A percentile compares a stretch with the other conserved stretches of the same genome.
Conservation (phyloP, 2,113 vertebrate species). For the Shinisaurus crocodilurus region DNA sequence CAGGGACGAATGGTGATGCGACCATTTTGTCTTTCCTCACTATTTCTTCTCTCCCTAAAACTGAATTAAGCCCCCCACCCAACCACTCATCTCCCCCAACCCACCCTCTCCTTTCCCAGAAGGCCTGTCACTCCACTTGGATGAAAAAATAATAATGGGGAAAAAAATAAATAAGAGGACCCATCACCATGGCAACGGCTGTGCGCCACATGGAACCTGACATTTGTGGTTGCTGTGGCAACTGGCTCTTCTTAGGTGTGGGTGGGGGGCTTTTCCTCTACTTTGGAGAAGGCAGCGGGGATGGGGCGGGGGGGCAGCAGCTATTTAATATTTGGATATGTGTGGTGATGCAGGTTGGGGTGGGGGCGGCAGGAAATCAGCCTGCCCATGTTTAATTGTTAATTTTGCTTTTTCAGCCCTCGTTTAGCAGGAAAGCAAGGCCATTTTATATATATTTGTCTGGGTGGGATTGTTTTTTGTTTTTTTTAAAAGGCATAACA, state of each 20-base stretch:
- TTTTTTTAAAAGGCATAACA: no score
- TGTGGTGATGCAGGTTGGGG: neutral
- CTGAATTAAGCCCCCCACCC: neutral
- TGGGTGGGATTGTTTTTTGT: no score
- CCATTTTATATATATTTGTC: no score
- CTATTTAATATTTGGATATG: no score
- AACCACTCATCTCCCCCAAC: conserved; percentile 43
- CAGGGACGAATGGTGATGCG: neutral
- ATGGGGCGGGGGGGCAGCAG: no score
- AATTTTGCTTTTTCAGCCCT: neutral
- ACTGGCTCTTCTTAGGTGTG: conserved; percentile 72
- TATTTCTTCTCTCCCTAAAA: neutral
- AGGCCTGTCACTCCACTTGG: conserved; percentile 76
- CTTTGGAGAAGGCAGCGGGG: conserved; percentile 33
- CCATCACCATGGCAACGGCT: conserved; percentile 80
- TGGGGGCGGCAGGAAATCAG: no score
- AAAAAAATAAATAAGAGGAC: conserved; percentile 54
- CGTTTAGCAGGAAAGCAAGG: no score
- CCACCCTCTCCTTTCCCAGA: conserved; percentile 51
- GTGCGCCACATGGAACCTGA: conserved; percentile 84
- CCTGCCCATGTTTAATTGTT: neutral
- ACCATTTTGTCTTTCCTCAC: neutral
- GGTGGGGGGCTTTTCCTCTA: conserved; percentile 66
- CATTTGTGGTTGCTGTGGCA: conserved; percentile 83
- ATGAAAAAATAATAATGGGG: conserved; percentile 70